phyloP scores from a whole-genome alignment of 2,888 invertebrate genomes.

The Andrena haemorrhoa region DNA sequence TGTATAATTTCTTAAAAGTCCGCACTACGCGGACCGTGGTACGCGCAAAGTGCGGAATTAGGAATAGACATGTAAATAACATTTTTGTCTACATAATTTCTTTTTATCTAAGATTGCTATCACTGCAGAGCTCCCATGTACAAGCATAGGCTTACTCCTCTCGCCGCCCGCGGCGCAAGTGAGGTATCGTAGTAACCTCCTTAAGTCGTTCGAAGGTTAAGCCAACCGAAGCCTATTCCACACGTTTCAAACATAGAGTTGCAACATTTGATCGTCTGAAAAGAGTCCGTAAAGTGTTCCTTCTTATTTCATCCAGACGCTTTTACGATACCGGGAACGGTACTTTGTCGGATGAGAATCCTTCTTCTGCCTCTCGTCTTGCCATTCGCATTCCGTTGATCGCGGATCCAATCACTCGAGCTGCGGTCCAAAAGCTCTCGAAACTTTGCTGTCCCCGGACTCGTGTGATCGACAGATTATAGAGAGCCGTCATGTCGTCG shows the following conservation, averaged over 20 bases:
- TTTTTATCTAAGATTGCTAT: too few relatives aligned
- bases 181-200: too few relatives aligned
- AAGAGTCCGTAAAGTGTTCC: constrained; percentile 4
- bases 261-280: constrained; percentile 4
- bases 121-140: too few relatives aligned
- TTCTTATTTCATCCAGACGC: constrained; percentile 27
- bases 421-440: constrained; percentile 55
- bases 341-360: constrained; percentile 30
- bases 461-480: constrained; percentile 68
- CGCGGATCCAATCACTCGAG: constrained; percentile 48
- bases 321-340: constrained; percentile 11
- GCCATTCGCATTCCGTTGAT: constrained; percentile 32
- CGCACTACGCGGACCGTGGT: too few relatives aligned
- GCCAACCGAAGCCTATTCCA: neutral
- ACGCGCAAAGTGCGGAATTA: too few relatives aligned
- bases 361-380: neutral
- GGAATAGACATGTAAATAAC: too few relatives aligned
- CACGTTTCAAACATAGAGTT: neutral
- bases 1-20: too few relatives aligned
- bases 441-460: constrained; percentile 30
- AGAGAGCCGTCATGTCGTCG: constrained; percentile 62
- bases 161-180: too few relatives aligned
- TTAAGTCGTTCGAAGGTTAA: neutral
- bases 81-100: too few relatives aligned
- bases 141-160: too few relatives aligned